These are phyloP conservation scores for Trisateles emortualis DNA, from an alignment of 2,888 invertebrate species.

Conservation along the genomic window DNA sequence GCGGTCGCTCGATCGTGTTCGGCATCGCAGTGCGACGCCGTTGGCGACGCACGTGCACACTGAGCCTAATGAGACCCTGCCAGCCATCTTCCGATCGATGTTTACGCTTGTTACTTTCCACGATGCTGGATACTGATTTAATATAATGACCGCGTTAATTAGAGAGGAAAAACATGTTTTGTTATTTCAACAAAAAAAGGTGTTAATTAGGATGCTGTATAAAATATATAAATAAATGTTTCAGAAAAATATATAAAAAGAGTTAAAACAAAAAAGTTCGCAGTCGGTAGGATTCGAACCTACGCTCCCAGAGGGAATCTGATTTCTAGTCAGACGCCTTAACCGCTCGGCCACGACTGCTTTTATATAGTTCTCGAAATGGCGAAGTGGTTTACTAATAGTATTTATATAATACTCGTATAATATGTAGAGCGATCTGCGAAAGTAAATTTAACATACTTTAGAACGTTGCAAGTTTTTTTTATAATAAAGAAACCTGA, in stretches of 20 bases:
- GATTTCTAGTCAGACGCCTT: constrained; percentile 96
- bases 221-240: neutral
- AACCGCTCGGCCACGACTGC: constrained; percentile 96
- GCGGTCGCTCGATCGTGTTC: constrained; percentile 34
- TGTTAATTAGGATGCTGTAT: neutral
- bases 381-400: neutral
- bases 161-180: constrained; percentile 9
- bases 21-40: constrained; percentile 52
- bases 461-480: no score
- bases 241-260: constrained; percentile 2
- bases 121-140: constrained; percentile 50
- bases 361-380: constrained; percentile 83
- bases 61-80: constrained; percentile 68
- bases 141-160: constrained; percentile 46
- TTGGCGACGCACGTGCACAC: constrained; percentile 79
- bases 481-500: no score
- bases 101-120: constrained; percentile 64
- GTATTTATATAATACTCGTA: neutral
- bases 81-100: constrained; percentile 74
- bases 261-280: constrained; percentile 68
- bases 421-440: neutral
- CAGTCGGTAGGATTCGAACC: constrained; percentile 96
- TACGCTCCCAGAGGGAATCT: constrained; percentile 96
- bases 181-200: neutral
- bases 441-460: no score